Conservation (phyloP, 2,888 invertebrate species). For the Chouioia cunea region DNA sequence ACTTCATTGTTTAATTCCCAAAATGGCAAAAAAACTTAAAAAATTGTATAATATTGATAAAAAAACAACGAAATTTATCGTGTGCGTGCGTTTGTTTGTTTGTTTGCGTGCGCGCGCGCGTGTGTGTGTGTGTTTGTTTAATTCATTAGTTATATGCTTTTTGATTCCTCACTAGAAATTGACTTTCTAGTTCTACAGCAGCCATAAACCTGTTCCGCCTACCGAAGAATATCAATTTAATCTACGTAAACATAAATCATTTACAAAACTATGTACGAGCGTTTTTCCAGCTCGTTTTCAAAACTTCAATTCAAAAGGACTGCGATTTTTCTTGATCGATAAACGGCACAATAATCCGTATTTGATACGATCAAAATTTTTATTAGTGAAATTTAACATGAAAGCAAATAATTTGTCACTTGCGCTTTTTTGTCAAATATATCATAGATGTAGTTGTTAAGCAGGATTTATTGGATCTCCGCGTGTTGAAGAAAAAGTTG, state of each 20-base stretch:
- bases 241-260: no score
- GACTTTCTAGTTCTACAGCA: no score
- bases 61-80: no score
- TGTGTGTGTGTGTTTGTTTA: no score
- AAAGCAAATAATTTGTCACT: background rate
- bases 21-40: no score
- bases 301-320: constrained; percentile 17
- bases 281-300: constrained; percentile 12
- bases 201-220: no score
- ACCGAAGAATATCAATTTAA: constrained; percentile 17
- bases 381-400: constrained; percentile 3
- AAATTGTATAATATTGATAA: no score
- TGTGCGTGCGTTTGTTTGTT: no score
- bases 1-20: no score
- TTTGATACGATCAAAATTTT: constrained; percentile 20
- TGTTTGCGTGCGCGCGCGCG: no score
- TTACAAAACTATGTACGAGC: constrained; percentile 16
- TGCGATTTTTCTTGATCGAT: constrained; percentile 9
- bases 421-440: background rate
- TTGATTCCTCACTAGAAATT: no score
- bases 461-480: constrained; percentile 14
- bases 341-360: constrained; percentile 5
- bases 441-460: constrained; percentile 18
- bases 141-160: no score
- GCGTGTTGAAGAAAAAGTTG: background rate